Base-by-base conservation (phyloP, 2,797 vertebrate genomes). In the Emydoidea blandingii region DNA sequence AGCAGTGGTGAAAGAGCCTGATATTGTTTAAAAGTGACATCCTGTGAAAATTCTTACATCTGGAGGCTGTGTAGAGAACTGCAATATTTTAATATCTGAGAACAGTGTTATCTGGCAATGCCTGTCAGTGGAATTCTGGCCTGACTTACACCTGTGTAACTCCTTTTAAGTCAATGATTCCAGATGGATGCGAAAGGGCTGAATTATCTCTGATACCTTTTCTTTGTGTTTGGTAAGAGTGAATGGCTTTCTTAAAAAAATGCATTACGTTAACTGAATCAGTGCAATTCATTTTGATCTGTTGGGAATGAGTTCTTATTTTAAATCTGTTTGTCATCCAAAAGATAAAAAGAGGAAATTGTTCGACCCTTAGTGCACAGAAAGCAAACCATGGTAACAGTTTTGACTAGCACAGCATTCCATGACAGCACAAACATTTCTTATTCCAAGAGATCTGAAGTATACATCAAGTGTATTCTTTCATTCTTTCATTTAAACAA, bases 11-110 rank as follows among this genome's bases (percentile, higher is more conserved):
- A 65, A 72, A 72, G 16, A 65, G 5, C 15, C 41, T 29, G 50
- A 12, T 8, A 5, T 15, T 84, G 41, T 2, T 78, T 72, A 72
- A 21, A 29, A 78, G 12, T 65, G 3, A 79, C 85, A 44, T 76
- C 37, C 83, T 93, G 88, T 93, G 85, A 76, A 93, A 96, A 96
- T 86, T 34, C 96, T 94, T 94, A 92, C 95, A 96, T 91, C 94
- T 95, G 92, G 81, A 92, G 95, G 95, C 76, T 52, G 79, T 3
- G 47, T 0, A 29, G 62, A 92, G 89, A 97, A 97, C 53, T 93
- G 85, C 92, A 95, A 34, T 2, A 19, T 5, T 86, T 82, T 78
- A 86, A 59, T 18, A 25, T 25, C 12, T 15, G 0, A 1, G 1
- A 2, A 25, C 52, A 3, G 10, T 31, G 14, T 27, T 15, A 53